phyloP scores from a whole-genome alignment of 2,113 vertebrate species.

The Corythornis vintsioides region DNA sequence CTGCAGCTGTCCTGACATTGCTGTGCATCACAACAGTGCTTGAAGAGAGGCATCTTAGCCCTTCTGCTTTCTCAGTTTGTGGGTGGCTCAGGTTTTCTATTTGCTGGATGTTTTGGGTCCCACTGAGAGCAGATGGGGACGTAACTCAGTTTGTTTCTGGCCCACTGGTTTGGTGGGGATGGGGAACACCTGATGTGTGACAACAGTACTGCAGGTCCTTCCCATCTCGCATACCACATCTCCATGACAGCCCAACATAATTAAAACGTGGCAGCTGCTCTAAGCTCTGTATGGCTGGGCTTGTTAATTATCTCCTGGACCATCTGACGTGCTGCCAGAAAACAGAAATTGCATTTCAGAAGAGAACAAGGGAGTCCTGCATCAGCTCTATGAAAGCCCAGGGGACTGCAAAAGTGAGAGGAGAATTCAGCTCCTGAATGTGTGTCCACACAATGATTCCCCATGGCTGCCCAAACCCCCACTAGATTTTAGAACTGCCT shows the following conservation, averaged over 20 bases:
- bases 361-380: background rate
- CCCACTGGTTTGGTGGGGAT: background rate
- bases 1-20: background rate
- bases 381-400: background rate
- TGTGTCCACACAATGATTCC: background rate
- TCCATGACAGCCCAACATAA: background rate
- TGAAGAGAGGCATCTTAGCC: background rate
- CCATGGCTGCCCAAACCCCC: background rate
- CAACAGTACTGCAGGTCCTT: background rate
- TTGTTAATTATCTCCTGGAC: slow-evolving; percentile 26
- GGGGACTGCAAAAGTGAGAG: background rate
- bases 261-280: slow-evolving; percentile 32
- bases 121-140: background rate
- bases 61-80: background rate
- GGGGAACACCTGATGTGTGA: background rate
- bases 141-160: background rate
- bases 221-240: background rate
- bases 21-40: background rate
- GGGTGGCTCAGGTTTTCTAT: background rate
- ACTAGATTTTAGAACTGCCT: background rate
- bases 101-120: background rate
- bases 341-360: background rate
- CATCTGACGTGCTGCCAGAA: background rate
- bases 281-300: background rate
- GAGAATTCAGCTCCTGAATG: background rate